A percentile compares a stretch with the other conserved stretches of the same genome.
phyloP scores from a whole-genome alignment of 1,140 invertebrate genomes.

The Heliconius nattereri region DNA sequence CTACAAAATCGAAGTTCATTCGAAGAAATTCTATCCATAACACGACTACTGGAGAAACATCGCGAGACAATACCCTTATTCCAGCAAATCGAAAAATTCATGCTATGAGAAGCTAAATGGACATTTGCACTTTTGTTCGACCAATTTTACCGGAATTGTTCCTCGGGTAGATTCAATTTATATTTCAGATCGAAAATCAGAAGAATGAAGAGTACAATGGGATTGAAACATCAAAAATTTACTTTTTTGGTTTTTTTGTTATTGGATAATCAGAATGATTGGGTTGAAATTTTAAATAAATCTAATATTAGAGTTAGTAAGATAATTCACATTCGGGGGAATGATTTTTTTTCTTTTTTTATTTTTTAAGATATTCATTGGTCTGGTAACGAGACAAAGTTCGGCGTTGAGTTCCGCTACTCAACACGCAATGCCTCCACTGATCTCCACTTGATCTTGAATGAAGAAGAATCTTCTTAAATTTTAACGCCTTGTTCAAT shows the following conservation, averaged over 20 bases:
- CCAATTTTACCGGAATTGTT: neutral
- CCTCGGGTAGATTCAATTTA: neutral
- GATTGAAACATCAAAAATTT: neutral
- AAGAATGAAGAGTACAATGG: neutral
- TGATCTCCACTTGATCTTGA: too few species aligned
- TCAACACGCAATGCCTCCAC: neutral
- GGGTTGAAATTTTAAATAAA: neutral
- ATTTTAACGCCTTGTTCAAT: neutral
- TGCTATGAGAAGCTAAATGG: neutral
- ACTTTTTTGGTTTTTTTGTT: neutral
- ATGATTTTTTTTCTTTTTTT: too few species aligned
- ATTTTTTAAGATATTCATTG: too few species aligned
- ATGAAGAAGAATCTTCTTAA: too few species aligned
- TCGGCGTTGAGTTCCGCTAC: too few species aligned
- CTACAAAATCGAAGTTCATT: neutral
- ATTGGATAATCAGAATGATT: neutral
- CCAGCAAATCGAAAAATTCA: neutral
- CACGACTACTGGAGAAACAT: neutral
- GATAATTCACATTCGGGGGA: too few species aligned
- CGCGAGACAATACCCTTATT: neutral
- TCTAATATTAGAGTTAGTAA: neutral
- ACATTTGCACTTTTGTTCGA: neutral
- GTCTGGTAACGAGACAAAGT: too few species aligned
- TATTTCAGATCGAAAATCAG: neutral
- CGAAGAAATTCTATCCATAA: neutral